A percentile compares a stretch with the other conserved stretches of the same genome.
Evolutionary conservation across 2,113 vertebrate species (phyloP).

Genomic region (Orycteropus afer): DNA sequence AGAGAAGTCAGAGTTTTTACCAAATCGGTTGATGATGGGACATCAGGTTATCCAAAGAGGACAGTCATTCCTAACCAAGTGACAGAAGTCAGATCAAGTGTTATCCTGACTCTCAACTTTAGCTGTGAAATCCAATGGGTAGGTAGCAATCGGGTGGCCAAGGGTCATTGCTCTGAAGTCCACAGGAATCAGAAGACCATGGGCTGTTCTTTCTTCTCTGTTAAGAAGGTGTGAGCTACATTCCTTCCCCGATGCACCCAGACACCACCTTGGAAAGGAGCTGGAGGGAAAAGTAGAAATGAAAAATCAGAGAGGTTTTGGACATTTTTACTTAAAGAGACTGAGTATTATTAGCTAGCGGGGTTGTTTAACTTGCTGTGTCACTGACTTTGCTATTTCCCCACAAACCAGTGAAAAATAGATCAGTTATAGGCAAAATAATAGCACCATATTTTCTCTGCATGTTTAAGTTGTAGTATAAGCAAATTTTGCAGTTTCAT

Average conservation of each 20-base stretch:
- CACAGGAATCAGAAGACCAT: background rate
- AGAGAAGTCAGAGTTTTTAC: background rate
- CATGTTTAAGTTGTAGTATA: slow-evolving; percentile 13
- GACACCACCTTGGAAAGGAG: background rate
- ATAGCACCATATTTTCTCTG: slow-evolving; percentile 33
- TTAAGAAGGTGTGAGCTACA: background rate
- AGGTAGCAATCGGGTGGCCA: background rate
- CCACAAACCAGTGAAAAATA: background rate
- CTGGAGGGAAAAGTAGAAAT: background rate
- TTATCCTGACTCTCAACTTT: background rate
- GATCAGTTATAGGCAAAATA: slow-evolving; percentile 3
- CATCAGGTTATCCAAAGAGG: background rate
- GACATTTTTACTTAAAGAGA: background rate
- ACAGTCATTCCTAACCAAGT: background rate
- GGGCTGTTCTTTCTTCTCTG: background rate
- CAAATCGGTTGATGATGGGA: background rate
- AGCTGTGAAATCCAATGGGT: background rate
- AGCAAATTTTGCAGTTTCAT: slow-evolving; percentile 12
- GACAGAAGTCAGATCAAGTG: background rate
- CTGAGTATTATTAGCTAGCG: background rate
- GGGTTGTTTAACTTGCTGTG: background rate
- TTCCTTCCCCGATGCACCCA: background rate
- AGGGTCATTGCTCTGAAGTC: background rate
- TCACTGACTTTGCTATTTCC: background rate
- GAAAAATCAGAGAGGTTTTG: background rate